phyloP scores from a whole-genome alignment of 2,797 vertebrate genomes.

The Vespertilio murinus region DNA sequence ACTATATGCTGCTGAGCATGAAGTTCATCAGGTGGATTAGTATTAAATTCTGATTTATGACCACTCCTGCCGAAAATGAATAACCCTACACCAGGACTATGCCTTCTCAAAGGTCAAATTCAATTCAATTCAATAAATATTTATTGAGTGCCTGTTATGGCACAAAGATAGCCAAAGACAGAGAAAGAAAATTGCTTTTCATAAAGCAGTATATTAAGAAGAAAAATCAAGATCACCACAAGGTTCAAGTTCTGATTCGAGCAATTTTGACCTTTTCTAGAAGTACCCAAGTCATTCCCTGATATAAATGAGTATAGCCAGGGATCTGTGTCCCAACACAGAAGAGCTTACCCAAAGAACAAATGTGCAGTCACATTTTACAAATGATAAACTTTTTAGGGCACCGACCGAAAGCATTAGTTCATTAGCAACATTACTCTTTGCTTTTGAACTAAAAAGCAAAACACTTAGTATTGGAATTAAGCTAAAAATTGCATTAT shows the following conservation, averaged over 20 bases:
- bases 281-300: constrained; percentile 9
- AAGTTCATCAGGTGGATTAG: constrained; percentile 22
- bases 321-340: background rate
- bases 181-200: constrained; percentile 52
- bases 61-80: constrained; percentile 11
- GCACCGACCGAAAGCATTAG: background rate
- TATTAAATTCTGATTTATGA: constrained; percentile 44
- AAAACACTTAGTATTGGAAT: constrained; percentile 24
- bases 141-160: constrained; percentile 56
- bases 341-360: background rate
- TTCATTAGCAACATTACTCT: constrained; percentile 25
- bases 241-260: constrained; percentile 55
- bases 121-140: constrained; percentile 69
- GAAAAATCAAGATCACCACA: constrained; percentile 53
- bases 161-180: constrained; percentile 40
- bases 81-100: background rate
- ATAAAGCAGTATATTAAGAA: constrained; percentile 44
- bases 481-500: constrained; percentile 8
- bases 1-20: background rate
- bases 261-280: background rate
- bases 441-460: background rate
- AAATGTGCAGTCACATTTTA: background rate
- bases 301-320: no score
- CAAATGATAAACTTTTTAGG: background rate
- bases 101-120: constrained; percentile 63